These are phyloP conservation scores for Nasonia oneida DNA, from an alignment of 2,888 invertebrate genomes.

Conservation along the genomic window DNA sequence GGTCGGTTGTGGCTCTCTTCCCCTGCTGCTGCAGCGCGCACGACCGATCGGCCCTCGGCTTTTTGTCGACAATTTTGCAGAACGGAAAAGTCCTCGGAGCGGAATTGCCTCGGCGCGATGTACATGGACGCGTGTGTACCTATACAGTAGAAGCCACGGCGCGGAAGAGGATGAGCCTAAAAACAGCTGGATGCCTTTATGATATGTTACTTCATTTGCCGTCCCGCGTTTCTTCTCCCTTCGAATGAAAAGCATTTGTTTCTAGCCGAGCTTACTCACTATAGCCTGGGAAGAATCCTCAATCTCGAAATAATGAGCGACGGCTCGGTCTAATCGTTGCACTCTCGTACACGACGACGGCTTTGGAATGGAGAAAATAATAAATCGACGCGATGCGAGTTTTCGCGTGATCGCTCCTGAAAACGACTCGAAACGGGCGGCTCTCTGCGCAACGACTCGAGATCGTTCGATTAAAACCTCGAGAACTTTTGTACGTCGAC, in stretches of 20 bases:
- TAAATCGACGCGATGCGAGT: not conserved
- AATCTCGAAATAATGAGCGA: not conserved
- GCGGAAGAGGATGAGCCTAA: conserved; percentile 22
- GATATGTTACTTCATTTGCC: conserved; percentile 43
- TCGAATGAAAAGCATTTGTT: not conserved
- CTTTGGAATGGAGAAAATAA: not conserved
- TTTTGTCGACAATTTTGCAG: conserved; percentile 75
- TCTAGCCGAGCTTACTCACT: not conserved
- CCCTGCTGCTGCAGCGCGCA: conserved; percentile 37
- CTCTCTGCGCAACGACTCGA: not conserved
- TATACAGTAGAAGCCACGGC: not conserved
- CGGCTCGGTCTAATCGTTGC: not conserved
- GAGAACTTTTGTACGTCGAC: conserved; percentile 24
- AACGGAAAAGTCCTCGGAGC: conserved; percentile 70
- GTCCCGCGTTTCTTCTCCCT: not conserved
- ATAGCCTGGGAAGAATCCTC: no score
- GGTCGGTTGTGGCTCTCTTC: conserved; percentile 62
- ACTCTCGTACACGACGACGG: not conserved
- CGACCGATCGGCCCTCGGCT: conserved; percentile 66
- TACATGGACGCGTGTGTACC: not conserved
- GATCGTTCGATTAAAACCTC: not conserved
- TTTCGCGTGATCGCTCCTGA: not conserved
- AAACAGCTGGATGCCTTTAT: conserved; percentile 39
- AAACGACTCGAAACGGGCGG: not conserved
- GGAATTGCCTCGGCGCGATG: conserved; percentile 16